phyloP scores from a whole-genome alignment of 2,888 invertebrate genomes.

The Parnassius smintheus region DNA sequence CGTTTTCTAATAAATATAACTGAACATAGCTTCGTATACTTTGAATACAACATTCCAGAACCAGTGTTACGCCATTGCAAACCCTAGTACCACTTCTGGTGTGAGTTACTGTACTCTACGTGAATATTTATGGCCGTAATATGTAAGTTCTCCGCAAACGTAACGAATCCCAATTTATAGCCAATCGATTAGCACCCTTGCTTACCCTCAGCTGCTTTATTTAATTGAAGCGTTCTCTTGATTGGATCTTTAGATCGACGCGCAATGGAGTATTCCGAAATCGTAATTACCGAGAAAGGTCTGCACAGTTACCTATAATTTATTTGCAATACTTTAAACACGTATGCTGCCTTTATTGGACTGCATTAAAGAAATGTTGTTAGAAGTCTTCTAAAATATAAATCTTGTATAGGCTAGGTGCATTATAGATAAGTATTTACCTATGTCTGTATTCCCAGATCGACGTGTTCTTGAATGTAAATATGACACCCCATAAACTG shows the following conservation, averaged over 20 bases:
- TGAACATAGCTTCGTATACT: constrained; percentile 53
- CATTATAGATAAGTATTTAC: constrained; percentile 45
- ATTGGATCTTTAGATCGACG: constrained; percentile 60
- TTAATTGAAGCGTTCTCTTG: constrained; percentile 68
- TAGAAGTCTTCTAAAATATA: not conserved
- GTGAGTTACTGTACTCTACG: constrained; percentile 40
- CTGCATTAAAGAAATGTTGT: not conserved
- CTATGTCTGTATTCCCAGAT: constrained; percentile 64
- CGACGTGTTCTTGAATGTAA: constrained; percentile 74
- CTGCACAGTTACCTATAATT: constrained; percentile 12
- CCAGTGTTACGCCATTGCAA: constrained; percentile 21
- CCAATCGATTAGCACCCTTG: constrained; percentile 66
- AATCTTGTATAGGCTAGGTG: not conserved
- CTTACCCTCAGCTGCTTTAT: constrained; percentile 55
- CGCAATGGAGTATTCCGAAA: constrained; percentile 21
- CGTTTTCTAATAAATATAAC: constrained; percentile 65
- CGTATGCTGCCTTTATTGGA: not conserved
- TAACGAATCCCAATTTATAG: constrained; percentile 59
- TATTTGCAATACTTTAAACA: constrained; percentile 4
- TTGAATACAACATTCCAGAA: constrained; percentile 22
- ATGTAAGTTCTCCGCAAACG: constrained; percentile 38
- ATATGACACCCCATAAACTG: constrained; percentile 81
- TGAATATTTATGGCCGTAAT: constrained; percentile 53
- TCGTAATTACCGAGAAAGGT: constrained; percentile 21
- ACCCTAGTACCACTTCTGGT: constrained; percentile 31